Percentiles rank a stretch among this genome's conserved stretches.
Evolutionary conservation across 2,113 vertebrate genomes (phyloP).

Genomic region (Psittacus erithacus): DNA sequence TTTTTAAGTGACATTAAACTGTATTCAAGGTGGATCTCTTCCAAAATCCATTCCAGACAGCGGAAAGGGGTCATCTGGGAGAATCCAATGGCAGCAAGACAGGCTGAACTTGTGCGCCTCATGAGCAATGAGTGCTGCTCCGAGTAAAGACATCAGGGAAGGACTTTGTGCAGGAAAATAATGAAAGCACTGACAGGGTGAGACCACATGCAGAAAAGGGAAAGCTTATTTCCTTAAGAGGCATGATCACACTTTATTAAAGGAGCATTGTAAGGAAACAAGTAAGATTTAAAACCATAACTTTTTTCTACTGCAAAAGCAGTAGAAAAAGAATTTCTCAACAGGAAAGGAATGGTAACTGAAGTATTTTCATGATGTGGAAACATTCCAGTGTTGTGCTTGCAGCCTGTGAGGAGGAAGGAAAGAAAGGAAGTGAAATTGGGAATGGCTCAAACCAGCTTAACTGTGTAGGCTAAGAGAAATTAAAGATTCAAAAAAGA

Average conservation of each 20-base stretch:
- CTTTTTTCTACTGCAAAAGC: neutral
- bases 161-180: neutral
- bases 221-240: neutral
- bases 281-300: neutral
- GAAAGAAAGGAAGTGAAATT: constrained; percentile 41
- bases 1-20: neutral
- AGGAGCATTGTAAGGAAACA: neutral
- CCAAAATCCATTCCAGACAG: neutral
- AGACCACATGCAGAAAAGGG: neutral
- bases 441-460: neutral
- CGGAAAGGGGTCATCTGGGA: neutral
- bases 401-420: neutral
- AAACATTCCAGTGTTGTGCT: neutral
- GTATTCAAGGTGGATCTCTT: neutral
- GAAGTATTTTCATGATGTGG: neutral
- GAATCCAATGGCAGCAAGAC: neutral
- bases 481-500: neutral
- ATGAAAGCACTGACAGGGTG: neutral
- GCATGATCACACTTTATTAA: neutral
- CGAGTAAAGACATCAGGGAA: neutral
- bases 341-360: neutral
- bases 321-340: neutral
- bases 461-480: neutral
- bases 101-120: fast-evolving
- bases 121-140: neutral